Evolutionary conservation across 2,888 invertebrate species (phyloP).

Genomic region (Lysandra coridon): DNA sequence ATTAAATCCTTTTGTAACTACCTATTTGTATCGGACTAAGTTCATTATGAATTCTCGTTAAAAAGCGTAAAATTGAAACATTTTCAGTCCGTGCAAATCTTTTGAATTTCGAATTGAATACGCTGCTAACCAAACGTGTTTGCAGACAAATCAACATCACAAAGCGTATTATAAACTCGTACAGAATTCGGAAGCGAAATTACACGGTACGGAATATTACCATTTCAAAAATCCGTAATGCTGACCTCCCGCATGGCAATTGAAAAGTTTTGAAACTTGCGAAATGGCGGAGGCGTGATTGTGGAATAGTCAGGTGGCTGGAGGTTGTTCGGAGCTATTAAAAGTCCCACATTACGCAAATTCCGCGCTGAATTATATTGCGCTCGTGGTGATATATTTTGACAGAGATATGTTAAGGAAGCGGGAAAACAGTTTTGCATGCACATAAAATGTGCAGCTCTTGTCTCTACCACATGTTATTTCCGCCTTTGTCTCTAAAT

Average conservation of each 20-base stretch:
- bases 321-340: conserved; percentile 57
- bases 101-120: conserved; percentile 14
- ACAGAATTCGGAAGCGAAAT: conserved; percentile 14
- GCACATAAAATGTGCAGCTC: conserved; percentile 18
- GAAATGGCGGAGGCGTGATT: conserved; percentile 59
- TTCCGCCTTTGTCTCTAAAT: background rate
- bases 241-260: conserved; percentile 51
- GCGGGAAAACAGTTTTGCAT: background rate
- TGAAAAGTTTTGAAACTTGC: conserved; percentile 65
- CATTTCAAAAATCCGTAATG: conserved; percentile 32
- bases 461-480: background rate
- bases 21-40: background rate
- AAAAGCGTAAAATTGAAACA: background rate
- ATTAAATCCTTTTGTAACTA: background rate
- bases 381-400: conserved; percentile 3
- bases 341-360: conserved; percentile 56
- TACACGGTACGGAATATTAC: background rate
- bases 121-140: conserved; percentile 17
- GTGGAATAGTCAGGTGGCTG: conserved; percentile 63
- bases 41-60: background rate
- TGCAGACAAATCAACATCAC: conserved; percentile 19
- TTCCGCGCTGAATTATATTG: background rate
- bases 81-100: background rate
- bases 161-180: conserved; percentile 18
- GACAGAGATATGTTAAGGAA: conserved; percentile 1